Evolutionary conservation across 1,140 invertebrate species (phyloP), one percentile per base, ranked within the genome.

Genomic region (Caenorhabditis latens): DNA sequence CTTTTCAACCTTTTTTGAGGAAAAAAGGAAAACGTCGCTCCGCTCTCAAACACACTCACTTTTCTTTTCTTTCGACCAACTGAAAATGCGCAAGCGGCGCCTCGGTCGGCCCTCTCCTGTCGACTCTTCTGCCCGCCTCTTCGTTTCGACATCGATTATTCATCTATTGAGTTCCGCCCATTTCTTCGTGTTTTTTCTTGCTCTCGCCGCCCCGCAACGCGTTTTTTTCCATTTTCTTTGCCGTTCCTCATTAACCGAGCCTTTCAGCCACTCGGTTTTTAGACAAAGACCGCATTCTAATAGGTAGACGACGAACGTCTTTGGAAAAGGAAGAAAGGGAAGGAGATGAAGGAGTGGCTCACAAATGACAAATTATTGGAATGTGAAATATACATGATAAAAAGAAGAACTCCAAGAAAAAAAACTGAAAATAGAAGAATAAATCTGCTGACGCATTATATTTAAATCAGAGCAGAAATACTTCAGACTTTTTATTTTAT

Each of bases 131-230:
- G 46, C 71, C 71, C 71, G 71, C 71, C 71, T 79, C 71, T 79
- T 50, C 71, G 71, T 79, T 79, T 79, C 71, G n/a, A 79, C 71
- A 79, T 79, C 71, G 71, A 79, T 79, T 79, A 79, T 79, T 79
- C 71, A 79, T 79, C 71, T 79, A 79, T 79, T 79, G 71, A 79
- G 71, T 79, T 79, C 71, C 71, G 71, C 71, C 71, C 71, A 79
- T 79, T 79, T 79, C 71, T 79, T 50, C 71, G 46, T 79, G 71
- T 79, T 79, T 79, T 53, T 79, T 71, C 65, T 71, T 50, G 71
- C 71, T 79, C 71, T 79, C 46, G 46, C 21, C 71, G 46, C 46
- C 14, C 71, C 71, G 71, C 71, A 46, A 19, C 13, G 4, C 65
- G 46, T 53, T 50, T 53, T 79, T 13, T 24, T 71, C 65, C 16